phyloP scores from a whole-genome alignment of 2,797 vertebrate species.

The Phoxinus dragarum region DNA sequence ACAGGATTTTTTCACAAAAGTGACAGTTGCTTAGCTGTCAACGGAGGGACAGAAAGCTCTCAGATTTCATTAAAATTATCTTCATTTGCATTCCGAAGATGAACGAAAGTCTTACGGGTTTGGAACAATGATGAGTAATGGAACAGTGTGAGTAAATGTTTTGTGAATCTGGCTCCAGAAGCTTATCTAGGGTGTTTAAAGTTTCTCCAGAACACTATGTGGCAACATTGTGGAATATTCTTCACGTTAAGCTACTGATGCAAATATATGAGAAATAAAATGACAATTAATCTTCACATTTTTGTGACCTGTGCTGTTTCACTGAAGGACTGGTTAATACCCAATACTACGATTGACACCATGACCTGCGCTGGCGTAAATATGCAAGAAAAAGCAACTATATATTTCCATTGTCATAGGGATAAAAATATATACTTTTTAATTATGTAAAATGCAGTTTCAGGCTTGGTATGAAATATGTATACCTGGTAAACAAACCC shows the following conservation, averaged over 20 bases:
- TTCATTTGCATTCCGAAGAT: too few species aligned
- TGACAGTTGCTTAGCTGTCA: too few species aligned
- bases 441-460: conserved; percentile 8
- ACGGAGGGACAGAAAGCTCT: too few species aligned
- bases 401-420: neutral
- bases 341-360: neutral
- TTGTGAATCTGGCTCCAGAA: neutral
- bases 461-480: neutral
- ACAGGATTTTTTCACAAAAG: too few species aligned
- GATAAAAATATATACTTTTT: neutral
- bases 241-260: neutral
- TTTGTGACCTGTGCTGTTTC: neutral
- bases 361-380: neutral
- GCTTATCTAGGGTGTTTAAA: neutral
- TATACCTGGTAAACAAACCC: neutral
- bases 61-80: too few species aligned
- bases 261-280: neutral
- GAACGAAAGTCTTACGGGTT: too few species aligned
- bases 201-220: neutral
- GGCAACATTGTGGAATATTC: neutral
- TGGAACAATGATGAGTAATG: too few species aligned
- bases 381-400: neutral
- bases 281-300: neutral
- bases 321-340: neutral
- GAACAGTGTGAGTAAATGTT: neutral